Evolutionary conservation across 2,113 vertebrate genomes (phyloP), one percentile per base, ranked within the genome.

Genomic region (Heliornis fulica): DNA sequence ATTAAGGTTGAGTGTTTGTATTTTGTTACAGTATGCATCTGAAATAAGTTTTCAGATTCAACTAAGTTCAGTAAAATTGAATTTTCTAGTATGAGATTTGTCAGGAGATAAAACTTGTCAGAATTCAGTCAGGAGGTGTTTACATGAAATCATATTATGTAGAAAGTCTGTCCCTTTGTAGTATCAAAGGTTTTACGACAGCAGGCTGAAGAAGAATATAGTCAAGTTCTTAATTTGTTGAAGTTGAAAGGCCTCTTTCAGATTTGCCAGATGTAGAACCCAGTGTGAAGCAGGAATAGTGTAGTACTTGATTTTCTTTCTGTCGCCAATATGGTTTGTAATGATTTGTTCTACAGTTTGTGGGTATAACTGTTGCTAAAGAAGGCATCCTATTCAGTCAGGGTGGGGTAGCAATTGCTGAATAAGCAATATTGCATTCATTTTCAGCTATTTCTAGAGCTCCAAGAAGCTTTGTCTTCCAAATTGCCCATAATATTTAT

Each of bases 361-460:
- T 68, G 22, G 41, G 15, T 68, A 9, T 36, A 50, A 17, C 38
- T 66, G 1, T 18, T 69, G 48, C 32, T 75, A 22, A 45, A 48
- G 34, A 22, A 56, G 15, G 16, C 70, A 7, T 38, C 85, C 50
- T 71, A 0, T 41, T 68, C 10, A 19, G 25, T 23, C 13, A 45
- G 3, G 32, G 22, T n/a, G 14, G 10, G 15, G 15, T 13, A 32
- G 31, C 43, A 77, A n/a, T 36, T 90, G 45, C 16, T 65, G 54
- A 32, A 36, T 36, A 1, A 2, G n/a, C 53, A 5, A 3, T 36
- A 43, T 53, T 0, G 18, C 8, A 15, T 54, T 46, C 20, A 10
- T 41, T 26, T 65, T 57, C 22, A 41, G 18, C 31, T 72, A 2
- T 75, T 53, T 43, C 28, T 68, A 26, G 74, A 54, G n/a, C 23